Conservation (phyloP, 92 coral and sea anemone genomes). For the Ricordea florida region DNA sequence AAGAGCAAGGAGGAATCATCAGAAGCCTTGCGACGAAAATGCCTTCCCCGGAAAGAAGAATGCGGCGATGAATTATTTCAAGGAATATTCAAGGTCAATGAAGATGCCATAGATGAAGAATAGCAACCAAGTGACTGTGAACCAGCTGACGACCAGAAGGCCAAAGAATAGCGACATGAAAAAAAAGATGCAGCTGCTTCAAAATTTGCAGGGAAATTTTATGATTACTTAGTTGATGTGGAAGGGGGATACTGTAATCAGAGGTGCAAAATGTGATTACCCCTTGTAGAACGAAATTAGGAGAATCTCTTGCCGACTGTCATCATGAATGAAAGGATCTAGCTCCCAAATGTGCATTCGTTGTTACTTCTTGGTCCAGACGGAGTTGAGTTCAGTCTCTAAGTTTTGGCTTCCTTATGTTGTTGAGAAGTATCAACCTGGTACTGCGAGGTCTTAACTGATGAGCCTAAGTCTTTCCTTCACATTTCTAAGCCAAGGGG, state of each 20-base stretch:
- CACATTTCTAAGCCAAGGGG: conserved; percentile 25
- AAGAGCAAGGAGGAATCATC: conserved; percentile 1
- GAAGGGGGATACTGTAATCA: conserved; percentile 46
- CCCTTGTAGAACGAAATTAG: background rate
- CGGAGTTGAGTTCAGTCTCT: conserved; percentile 13
- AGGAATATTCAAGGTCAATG: background rate
- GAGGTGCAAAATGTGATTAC: conserved; percentile 36
- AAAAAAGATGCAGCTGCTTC: background rate
- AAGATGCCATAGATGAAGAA: conserved; percentile 19
- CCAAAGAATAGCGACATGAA: background rate
- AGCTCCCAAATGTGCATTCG: background rate
- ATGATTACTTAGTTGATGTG: conserved; percentile 13
- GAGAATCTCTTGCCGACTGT: background rate
- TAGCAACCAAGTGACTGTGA: conserved; percentile 22
- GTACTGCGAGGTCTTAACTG: conserved; percentile 44
- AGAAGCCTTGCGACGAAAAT: background rate
- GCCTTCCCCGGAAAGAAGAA: background rate
- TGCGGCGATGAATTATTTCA: background rate
- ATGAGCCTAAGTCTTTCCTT: conserved; percentile 43
- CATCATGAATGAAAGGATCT: background rate
- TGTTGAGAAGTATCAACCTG: conserved; percentile 33
- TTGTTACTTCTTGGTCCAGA: background rate
- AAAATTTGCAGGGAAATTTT: conserved; percentile 10
- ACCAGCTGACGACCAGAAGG: background rate
- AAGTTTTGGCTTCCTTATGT: conserved; percentile 14